Evolutionary conservation across 2,888 invertebrate genomes (phyloP), one percentile per base, ranked within the genome.

Genomic region (Lacanobia wlatinum): DNA sequence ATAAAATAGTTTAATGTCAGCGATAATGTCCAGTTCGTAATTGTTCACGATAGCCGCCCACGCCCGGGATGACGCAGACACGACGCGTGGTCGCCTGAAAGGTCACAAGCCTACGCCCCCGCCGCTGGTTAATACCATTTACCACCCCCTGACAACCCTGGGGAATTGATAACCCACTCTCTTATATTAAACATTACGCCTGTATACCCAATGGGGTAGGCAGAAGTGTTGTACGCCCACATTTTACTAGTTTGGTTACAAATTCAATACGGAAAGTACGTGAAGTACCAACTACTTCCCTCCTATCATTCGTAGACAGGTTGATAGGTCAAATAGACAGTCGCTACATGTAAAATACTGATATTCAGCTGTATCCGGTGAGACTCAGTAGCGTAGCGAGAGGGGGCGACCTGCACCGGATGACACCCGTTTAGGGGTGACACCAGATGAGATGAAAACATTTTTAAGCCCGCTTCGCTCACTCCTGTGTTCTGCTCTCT

Each of bases 81-180:
- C 16, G 1, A 48, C 38, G 46, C 59, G 23, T 60, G 46, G 0
- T 46, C 21, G 61, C 48, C 48, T 53, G 43, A 69, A 80, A 80
- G 76, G 80, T 65, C 76, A 78, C 48, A 71, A 65, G 50, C 80
- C 79, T 12, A 66, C 74, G n/a, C 67, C 23, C 21, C 34, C 62
- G 14, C 34, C 62, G 14, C 28, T 23, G 34, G 48, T 34, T 52
- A 38, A 52, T 46, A 48, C 34, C 43, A 40, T 34, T 53, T 18
- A 23, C 63, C 61, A 46, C 77, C 65, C 59, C 53, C 56, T 21
- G n/a, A 23, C 40, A 18, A 48, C 75, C 46, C 75, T 21, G 0
- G 52, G 48, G 55, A 53, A 43, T 62, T 58, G 34, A 63, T 50
- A 66, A 59, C 62, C 48, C 40, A 55, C 48, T 40, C 23, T 64